A percentile compares a stretch with the other conserved stretches of the same genome.
phyloP scores from a whole-genome alignment of 2,888 invertebrate species.

The Leptura quadrifasciata region DNA sequence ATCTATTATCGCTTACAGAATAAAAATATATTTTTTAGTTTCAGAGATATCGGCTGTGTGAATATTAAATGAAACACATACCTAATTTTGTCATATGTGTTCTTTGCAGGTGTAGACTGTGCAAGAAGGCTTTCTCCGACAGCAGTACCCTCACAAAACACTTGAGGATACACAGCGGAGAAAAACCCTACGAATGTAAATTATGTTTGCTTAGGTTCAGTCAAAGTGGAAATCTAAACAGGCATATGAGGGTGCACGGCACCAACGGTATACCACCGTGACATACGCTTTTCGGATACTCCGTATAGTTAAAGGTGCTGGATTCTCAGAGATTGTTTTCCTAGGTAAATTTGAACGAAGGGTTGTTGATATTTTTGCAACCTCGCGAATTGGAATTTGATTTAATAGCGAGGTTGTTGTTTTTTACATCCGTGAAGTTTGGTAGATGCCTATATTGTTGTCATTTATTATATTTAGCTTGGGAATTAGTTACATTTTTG shows the following conservation, averaged over 20 bases:
- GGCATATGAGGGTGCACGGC: conserved; percentile 98
- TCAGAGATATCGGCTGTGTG: too few species aligned
- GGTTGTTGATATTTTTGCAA: not conserved
- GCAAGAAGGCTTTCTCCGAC: conserved; percentile 99
- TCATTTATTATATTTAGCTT: too few species aligned
- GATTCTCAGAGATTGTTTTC: not conserved
- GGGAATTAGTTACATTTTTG: too few species aligned
- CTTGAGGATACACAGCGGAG: conserved; percentile 91
- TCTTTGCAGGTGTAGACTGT: conserved; percentile 84
- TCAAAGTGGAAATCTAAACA: conserved; percentile 98
- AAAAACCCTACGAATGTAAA: conserved; percentile 99
- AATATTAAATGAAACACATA: too few species aligned
- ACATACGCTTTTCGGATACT: conserved; percentile 56
- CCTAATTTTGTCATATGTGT: not conserved
- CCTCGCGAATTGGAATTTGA: not conserved
- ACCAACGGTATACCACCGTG: conserved; percentile 64
- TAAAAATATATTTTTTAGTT: too few species aligned
- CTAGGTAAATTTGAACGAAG: not conserved
- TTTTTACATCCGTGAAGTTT: too few species aligned
- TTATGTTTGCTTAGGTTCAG: conserved; percentile 96
- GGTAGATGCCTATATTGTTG: too few species aligned
- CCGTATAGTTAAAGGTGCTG: conserved; percentile 42
- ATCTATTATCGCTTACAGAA: too few species aligned
- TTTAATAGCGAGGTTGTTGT: not conserved
- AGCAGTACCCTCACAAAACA: conserved; percentile 99